These are phyloP conservation scores for Globicephala melas DNA, from an alignment of 2,113 vertebrate species.

Conservation along the genomic window DNA sequence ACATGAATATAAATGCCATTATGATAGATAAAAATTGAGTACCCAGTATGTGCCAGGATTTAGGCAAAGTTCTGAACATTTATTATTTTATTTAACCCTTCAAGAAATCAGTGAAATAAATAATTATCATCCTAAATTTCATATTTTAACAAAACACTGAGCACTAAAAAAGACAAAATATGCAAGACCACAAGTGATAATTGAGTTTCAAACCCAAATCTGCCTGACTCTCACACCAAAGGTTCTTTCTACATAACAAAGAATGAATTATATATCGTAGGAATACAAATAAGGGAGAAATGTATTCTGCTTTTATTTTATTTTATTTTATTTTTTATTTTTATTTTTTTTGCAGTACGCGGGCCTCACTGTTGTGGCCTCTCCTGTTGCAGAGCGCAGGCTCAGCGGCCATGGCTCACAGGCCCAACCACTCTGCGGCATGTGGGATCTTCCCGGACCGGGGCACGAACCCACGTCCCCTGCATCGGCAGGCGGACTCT, in stretches of 20 bases:
- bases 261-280: not conserved
- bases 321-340: too few species aligned
- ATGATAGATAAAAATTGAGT: not conserved
- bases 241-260: not conserved
- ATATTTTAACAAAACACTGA: not conserved
- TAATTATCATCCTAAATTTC: constrained; percentile 4
- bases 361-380: too few species aligned
- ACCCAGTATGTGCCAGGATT: not conserved
- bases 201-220: not conserved
- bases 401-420: too few species aligned
- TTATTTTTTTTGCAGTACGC: too few species aligned
- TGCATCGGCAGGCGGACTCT: too few species aligned
- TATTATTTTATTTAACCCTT: not conserved
- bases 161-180: not conserved
- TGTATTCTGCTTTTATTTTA: not conserved
- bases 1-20: not conserved
- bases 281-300: not conserved
- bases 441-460: too few species aligned
- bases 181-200: not conserved
- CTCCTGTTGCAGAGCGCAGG: too few species aligned
- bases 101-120: not conserved
- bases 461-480: too few species aligned
- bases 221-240: not conserved
- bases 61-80: not conserved
- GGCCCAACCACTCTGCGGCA: too few species aligned